Evolutionary conservation across 2,113 vertebrate genomes (phyloP).

Genomic region (Alces alces): DNA sequence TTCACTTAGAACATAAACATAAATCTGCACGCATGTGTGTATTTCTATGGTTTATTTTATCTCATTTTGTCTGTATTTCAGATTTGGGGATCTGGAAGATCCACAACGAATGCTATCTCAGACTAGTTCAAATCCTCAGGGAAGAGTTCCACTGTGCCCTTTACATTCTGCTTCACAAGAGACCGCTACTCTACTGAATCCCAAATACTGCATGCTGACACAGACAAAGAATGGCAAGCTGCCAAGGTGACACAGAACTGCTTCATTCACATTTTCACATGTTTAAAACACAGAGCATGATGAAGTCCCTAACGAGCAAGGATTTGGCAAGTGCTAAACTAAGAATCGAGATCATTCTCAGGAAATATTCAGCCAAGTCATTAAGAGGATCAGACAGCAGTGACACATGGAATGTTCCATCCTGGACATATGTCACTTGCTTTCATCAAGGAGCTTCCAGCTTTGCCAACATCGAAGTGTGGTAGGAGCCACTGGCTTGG

Average conservation of each 20-base stretch:
- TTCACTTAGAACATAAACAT: background rate
- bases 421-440: background rate
- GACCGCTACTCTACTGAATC: constrained; percentile 51
- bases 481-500: background rate
- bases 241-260: background rate
- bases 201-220: constrained; percentile 62
- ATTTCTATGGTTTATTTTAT: background rate
- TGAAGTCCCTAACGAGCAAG: background rate
- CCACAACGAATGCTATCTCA: background rate
- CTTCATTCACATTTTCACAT: constrained; percentile 33
- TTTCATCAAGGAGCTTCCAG: background rate
- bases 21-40: background rate
- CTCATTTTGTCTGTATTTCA: background rate
- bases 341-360: background rate
- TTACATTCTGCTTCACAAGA: constrained; percentile 50
- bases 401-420: background rate
- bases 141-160: constrained; percentile 56
- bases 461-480: background rate
- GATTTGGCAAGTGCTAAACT: background rate
- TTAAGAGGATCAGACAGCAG: background rate
- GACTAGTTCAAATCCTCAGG: background rate
- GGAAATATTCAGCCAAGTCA: background rate
- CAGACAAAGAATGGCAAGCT: constrained; percentile 41
- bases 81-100: background rate
- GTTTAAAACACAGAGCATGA: constrained; percentile 33